Percentiles rank a stretch among this genome's conserved stretches.
phyloP scores from a whole-genome alignment of 2,888 invertebrate species.

The Cryptus viduatorius region DNA sequence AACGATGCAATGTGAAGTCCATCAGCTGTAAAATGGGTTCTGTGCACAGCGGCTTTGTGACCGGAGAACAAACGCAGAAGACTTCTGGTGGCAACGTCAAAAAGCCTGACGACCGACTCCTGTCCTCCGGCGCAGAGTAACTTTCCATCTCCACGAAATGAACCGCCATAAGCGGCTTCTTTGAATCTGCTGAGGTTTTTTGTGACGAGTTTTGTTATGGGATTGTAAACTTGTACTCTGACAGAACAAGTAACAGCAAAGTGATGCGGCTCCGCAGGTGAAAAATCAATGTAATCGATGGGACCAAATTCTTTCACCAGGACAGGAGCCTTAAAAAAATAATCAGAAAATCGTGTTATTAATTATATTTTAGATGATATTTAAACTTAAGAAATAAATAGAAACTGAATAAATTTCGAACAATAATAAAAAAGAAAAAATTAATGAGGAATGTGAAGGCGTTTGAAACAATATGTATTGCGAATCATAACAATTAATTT shows the following conservation, averaged over 20 bases:
- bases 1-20: conserved; percentile 93
- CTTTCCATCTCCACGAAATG: conserved; percentile 92
- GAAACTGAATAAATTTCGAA: too few relatives aligned
- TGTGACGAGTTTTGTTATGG: conserved; percentile 92
- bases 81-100: conserved; percentile 94
- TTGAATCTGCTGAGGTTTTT: conserved; percentile 94
- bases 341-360: not conserved
- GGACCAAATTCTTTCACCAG: conserved; percentile 96
- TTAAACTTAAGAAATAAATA: not conserved
- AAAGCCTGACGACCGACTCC: conserved; percentile 94
- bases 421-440: too few relatives aligned
- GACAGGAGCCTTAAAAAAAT: conserved; percentile 91
- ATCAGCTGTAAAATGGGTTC: conserved; percentile 93
- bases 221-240: conserved; percentile 94
- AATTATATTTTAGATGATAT: not conserved
- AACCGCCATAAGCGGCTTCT: conserved; percentile 94
- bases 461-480: too few relatives aligned
- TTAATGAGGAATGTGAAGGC: too few relatives aligned
- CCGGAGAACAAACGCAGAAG: conserved; percentile 94
- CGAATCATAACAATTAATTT: too few relatives aligned
- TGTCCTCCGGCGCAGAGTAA: conserved; percentile 96
- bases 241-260: conserved; percentile 97
- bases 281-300: conserved; percentile 96
- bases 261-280: conserved; percentile 94
- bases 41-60: conserved; percentile 92